phyloP scores from a whole-genome alignment of 2,797 vertebrate species.

The Gallinago solitaria region DNA sequence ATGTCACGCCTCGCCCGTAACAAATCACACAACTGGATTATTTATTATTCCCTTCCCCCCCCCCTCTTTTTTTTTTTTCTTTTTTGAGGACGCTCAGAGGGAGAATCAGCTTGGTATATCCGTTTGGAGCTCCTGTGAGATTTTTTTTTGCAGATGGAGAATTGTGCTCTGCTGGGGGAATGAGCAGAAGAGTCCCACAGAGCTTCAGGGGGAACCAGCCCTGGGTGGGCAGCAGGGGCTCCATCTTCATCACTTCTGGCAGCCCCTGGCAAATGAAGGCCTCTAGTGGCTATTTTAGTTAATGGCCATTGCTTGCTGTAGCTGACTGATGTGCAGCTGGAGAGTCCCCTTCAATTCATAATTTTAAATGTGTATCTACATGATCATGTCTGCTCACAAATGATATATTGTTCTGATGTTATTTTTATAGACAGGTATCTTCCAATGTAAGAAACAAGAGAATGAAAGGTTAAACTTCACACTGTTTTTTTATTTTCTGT shows the following conservation, averaged over 20 bases:
- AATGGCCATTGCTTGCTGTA: background rate
- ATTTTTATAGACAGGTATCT: background rate
- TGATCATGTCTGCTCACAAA: background rate
- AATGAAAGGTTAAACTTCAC: background rate
- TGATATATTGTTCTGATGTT: background rate
- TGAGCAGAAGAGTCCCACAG: background rate
- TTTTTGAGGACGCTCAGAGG: background rate
- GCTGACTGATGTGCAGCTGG: background rate
- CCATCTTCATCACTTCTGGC: background rate
- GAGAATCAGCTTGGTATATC: background rate
- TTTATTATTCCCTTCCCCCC: background rate
- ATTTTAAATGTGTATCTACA: background rate
- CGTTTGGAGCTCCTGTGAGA: background rate
- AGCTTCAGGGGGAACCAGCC: background rate
- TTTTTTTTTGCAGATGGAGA: fast-evolving
- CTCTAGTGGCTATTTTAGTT: background rate
- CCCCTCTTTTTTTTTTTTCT: fast-evolving
- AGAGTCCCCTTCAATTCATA: background rate
- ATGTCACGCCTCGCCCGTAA: background rate
- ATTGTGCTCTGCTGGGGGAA: background rate
- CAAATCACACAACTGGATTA: background rate
- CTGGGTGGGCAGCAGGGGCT: background rate
- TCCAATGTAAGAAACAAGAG: background rate
- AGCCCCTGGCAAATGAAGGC: background rate
- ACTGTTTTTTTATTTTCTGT: background rate